Percentiles rank a stretch among this genome's conserved stretches.
phyloP scores from a whole-genome alignment of 2,888 invertebrate genomes.

The Acanthacorydalis orientalis region DNA sequence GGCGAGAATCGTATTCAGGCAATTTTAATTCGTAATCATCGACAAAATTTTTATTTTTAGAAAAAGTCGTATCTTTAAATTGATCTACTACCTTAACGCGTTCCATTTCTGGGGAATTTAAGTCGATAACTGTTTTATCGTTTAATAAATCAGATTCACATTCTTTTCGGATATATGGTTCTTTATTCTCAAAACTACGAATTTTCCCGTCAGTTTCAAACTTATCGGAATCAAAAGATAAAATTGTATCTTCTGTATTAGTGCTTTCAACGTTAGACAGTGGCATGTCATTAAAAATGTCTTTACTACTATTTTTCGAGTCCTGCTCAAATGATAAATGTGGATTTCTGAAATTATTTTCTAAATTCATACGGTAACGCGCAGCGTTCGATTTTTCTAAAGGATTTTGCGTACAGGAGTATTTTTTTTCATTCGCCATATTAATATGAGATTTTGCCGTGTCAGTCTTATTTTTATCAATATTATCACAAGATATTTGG shows the following conservation, averaged over 20 bases:
- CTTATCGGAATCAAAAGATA: background rate
- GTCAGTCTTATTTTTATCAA: background rate
- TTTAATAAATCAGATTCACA: too few species aligned
- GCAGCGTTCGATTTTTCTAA: background rate
- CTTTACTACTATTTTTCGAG: too few species aligned
- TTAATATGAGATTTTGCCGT: background rate
- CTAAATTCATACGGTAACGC: background rate
- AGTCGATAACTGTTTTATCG: too few species aligned
- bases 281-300: background rate
- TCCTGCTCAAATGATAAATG: background rate
- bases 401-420: background rate
- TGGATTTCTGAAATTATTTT: conserved; percentile 3
- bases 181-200: too few species aligned
- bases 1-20: too few species aligned
- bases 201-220: background rate
- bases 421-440: background rate
- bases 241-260: background rate
- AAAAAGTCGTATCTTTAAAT: too few species aligned
- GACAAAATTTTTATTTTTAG: too few species aligned
- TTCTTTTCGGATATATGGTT: too few species aligned
- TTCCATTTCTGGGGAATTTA: too few species aligned
- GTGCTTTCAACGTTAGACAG: background rate
- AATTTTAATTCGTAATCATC: too few species aligned
- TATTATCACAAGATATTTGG: too few species aligned
- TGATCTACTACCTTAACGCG: too few species aligned